Evolutionary conservation across 92 coral and sea anemone species (phyloP), one percentile per base, ranked within the genome.

Genomic region (Parazoanthus darwini): DNA sequence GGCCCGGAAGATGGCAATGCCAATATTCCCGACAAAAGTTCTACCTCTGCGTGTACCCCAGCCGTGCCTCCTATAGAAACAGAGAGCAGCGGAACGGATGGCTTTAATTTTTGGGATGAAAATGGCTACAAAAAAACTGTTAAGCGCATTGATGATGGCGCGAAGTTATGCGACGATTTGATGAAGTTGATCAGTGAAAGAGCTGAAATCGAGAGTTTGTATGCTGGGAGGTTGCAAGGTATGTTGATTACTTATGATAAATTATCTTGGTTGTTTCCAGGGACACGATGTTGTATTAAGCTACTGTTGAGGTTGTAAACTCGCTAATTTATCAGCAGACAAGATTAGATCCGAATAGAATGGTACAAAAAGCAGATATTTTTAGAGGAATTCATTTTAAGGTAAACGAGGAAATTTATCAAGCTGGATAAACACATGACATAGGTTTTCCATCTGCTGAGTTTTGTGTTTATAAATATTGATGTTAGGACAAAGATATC

Each of bases 71-170:
- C 37, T 23, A 14, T 22, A 20, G 76, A 37, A 33, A 35, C 33
- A n/a, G 58, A 77, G 75, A 72, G 0, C 9, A 25, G 9, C 54
- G 59, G 76, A 85, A 80, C 74, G 0, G 80, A 81, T 66, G 93
- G 92, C 39, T 92, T 92, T 43, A 94, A 92, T 78, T 96, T 96
- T 77, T 96, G 98, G 98, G 92, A 92, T 26, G 90, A 93, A 71
- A 94, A 93, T 82, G 88, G 91, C 77, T 96, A 94, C 86, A 96
- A 93, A 78, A 92, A 82, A 80, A 93, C 96, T 7, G 96, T 96
- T 14, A 94, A 89, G 85, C 91, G 98, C 46, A 91, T 96, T 74
- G 98, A 96, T 72, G 98, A 96, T 79, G 98, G 98, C 16, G 94
- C 94, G 48, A 94, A 89, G 33, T 79, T 96, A 15, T 95, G 98